Conservation (phyloP, 2,797 vertebrate genomes). For the Gila robusta region DNA sequence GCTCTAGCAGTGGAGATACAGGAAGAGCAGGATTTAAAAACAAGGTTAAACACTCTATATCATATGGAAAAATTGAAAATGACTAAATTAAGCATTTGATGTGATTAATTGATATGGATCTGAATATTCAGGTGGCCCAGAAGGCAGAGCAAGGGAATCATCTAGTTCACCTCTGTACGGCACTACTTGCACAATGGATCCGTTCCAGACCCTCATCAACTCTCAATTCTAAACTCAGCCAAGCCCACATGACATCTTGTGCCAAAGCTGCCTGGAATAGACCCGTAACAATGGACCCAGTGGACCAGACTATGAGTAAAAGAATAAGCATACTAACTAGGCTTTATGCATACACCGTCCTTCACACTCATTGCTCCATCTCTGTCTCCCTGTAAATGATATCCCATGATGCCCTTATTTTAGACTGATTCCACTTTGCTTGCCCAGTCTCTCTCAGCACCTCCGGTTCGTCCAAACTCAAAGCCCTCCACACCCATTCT, state of each 20-base stretch:
- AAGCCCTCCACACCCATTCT: conserved; percentile 58
- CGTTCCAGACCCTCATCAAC: conserved; percentile 48
- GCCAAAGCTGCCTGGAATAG: conserved; percentile 56
- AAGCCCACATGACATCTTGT: conserved; percentile 50
- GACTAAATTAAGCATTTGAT: background rate
- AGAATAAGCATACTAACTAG: conserved; percentile 54
- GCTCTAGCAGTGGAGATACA: background rate
- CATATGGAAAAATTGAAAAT: background rate
- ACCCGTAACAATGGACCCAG: conserved; percentile 58
- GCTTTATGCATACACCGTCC: conserved; percentile 27
- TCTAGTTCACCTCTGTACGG: conserved; percentile 25
- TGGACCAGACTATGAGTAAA: conserved; percentile 56
- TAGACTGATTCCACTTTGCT: conserved; percentile 52
- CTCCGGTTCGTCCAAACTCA: conserved; percentile 54
- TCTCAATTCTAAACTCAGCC: conserved; percentile 33
- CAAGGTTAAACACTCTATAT: background rate
- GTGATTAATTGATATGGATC: background rate
- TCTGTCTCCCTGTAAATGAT: conserved; percentile 56
- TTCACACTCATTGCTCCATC: conserved; percentile 57
- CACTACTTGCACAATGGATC: conserved; percentile 43
- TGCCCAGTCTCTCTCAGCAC: conserved; percentile 61
- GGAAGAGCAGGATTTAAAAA: background rate
- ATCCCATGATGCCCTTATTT: conserved; percentile 62
- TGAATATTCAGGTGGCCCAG: background rate
- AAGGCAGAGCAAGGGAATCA: conserved; percentile 34